phyloP scores from a whole-genome alignment of 1,140 invertebrate genomes.

The Sminthurinus signatus region DNA sequence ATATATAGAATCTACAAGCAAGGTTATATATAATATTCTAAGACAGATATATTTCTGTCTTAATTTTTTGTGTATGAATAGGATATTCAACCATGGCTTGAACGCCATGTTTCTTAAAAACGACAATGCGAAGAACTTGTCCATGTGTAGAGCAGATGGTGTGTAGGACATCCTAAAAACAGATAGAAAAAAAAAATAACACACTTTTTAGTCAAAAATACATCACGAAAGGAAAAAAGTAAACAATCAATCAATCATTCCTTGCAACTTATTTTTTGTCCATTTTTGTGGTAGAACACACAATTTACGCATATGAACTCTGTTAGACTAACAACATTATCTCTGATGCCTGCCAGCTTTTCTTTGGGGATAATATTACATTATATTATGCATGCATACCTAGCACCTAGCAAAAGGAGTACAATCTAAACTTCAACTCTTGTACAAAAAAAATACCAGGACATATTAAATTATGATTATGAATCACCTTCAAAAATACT shows the following conservation, averaged over 20 bases:
- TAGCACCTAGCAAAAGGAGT: too few relatives aligned
- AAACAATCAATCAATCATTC: slow-evolving; percentile 29
- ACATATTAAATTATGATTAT: too few relatives aligned
- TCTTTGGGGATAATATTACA: too few relatives aligned
- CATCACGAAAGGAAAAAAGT: slow-evolving; percentile 15
- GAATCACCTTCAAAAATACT: too few relatives aligned
- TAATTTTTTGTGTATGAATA: slow-evolving; percentile 51
- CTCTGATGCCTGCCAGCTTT: too few relatives aligned
- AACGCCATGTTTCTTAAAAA: slow-evolving; percentile 97
- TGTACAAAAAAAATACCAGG: too few relatives aligned
- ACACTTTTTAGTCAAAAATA: not conserved
- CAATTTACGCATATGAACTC: too few relatives aligned
- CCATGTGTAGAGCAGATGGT: slow-evolving; percentile 92
- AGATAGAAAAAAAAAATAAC: slow-evolving; percentile 48
- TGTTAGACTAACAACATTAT: too few relatives aligned
- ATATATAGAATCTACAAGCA: not conserved
- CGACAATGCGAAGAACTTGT: slow-evolving; percentile 94
- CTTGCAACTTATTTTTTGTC: slow-evolving; percentile 3
- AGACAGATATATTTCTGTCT: not conserved
- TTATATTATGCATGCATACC: too few relatives aligned
- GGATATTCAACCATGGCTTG: slow-evolving; percentile 99
- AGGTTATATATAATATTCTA: not conserved
- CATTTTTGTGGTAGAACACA: too few relatives aligned
- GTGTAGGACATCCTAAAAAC: slow-evolving; percentile 93
- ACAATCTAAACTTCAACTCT: too few relatives aligned